Percentiles rank a stretch among this genome's conserved stretches.
phyloP scores from a whole-genome alignment of 2,888 invertebrate genomes.

The Uropetala carovei region DNA sequence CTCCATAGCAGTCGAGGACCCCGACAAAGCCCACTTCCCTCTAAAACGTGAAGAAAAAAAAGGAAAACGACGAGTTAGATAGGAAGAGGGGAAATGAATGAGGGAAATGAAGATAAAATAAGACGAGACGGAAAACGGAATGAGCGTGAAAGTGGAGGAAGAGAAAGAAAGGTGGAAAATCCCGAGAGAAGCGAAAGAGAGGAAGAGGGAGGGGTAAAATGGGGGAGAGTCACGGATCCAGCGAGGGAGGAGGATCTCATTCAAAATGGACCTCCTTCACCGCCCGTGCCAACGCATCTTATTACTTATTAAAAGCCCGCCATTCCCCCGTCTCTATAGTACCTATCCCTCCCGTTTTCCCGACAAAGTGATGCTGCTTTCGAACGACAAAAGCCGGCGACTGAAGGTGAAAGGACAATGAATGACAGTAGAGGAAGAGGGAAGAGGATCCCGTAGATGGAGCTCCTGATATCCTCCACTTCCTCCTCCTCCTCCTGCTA shows the following conservation, averaged over 20 bases:
- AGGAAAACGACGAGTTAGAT: background rate
- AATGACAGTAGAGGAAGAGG: background rate
- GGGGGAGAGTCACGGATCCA: background rate
- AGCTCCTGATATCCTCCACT: background rate
- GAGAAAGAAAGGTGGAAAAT: background rate
- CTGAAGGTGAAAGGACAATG: slow-evolving; percentile 4
- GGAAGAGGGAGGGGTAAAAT: background rate
- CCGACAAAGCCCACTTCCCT: background rate
- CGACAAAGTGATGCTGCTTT: slow-evolving; percentile 8
- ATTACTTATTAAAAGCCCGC: background rate
- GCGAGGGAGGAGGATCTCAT: background rate
- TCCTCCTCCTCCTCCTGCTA: background rate
- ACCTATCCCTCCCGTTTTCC: background rate
- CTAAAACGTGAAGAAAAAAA: background rate
- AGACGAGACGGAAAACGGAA: background rate
- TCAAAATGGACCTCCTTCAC: background rate
- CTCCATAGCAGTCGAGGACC: background rate
- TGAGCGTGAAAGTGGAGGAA: too few species aligned
- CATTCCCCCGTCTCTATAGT: background rate
- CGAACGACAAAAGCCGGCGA: slow-evolving; percentile 9
- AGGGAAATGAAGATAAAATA: background rate
- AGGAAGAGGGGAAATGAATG: background rate
- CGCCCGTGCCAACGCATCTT: slow-evolving; percentile 1
- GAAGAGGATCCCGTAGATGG: background rate
- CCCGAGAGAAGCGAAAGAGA: background rate